Percentiles rank a stretch among this genome's conserved stretches.
phyloP scores from a whole-genome alignment of 2,113 vertebrate genomes.

The Gallinago jamesoni region DNA sequence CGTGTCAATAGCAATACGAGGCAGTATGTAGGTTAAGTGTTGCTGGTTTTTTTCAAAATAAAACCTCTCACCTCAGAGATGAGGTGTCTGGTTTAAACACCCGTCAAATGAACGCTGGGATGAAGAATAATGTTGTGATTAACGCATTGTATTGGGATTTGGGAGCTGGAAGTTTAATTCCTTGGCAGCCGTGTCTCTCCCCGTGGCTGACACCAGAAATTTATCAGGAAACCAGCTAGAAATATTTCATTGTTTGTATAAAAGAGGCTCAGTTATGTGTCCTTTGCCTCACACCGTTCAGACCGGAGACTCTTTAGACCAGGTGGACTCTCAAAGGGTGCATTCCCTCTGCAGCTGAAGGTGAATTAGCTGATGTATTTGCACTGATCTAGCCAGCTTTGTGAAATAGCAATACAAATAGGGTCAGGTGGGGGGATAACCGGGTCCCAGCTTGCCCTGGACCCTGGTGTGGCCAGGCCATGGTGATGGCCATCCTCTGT shows the following conservation, averaged over 20 bases:
- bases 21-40: background rate
- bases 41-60: background rate
- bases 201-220: background rate
- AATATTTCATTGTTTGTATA: background rate
- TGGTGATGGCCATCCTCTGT: background rate
- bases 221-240: background rate
- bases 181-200: background rate
- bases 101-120: background rate
- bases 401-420: background rate
- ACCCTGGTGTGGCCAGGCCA: background rate
- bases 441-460: background rate
- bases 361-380: background rate
- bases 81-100: background rate
- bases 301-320: background rate
- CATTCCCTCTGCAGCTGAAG: background rate
- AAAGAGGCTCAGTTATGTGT: background rate
- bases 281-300: background rate
- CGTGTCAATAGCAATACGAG: background rate
- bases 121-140: conserved; percentile 3
- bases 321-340: background rate
- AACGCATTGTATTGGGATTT: background rate
- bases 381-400: background rate
- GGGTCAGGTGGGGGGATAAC: background rate
- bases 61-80: background rate
- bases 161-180: conserved; percentile 10